phyloP scores from a whole-genome alignment of 2,113 vertebrate species.

The Suricata suricatta region DNA sequence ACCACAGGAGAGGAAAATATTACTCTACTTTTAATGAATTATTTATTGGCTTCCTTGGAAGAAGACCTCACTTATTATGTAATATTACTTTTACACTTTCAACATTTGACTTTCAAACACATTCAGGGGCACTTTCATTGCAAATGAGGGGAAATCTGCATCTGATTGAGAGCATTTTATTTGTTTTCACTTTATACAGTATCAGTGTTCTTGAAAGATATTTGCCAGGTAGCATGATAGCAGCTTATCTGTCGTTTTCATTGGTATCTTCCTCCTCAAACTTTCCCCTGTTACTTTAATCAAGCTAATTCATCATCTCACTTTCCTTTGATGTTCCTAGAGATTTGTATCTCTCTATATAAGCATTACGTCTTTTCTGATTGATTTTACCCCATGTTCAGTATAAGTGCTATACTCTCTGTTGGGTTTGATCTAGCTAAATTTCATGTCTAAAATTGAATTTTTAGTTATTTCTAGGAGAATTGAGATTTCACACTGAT shows the following conservation, averaged over 20 bases:
- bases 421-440: conserved; percentile 52
- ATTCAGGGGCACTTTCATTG: background rate
- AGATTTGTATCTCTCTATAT: conserved; percentile 11
- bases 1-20: background rate
- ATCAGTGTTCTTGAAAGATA: background rate
- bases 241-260: background rate
- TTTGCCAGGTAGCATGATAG: background rate
- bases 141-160: background rate
- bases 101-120: background rate
- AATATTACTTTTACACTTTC: background rate
- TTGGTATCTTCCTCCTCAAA: conserved; percentile 19
- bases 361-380: conserved; percentile 36
- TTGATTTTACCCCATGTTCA: conserved; percentile 21
- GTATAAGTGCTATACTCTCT: background rate
- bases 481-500: conserved; percentile 63
- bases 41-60: background rate
- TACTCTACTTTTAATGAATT: background rate
- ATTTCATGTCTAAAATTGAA: conserved; percentile 56
- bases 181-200: background rate
- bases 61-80: background rate
- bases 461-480: conserved; percentile 62
- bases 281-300: conserved; percentile 43
- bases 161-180: background rate
- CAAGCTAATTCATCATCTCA: conserved; percentile 57
- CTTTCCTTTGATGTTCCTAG: conserved; percentile 24